Percentiles rank a stretch among this genome's conserved stretches.
Evolutionary conservation across 2,888 invertebrate species (phyloP).

Genomic region (Neuroscelio doddi): DNA sequence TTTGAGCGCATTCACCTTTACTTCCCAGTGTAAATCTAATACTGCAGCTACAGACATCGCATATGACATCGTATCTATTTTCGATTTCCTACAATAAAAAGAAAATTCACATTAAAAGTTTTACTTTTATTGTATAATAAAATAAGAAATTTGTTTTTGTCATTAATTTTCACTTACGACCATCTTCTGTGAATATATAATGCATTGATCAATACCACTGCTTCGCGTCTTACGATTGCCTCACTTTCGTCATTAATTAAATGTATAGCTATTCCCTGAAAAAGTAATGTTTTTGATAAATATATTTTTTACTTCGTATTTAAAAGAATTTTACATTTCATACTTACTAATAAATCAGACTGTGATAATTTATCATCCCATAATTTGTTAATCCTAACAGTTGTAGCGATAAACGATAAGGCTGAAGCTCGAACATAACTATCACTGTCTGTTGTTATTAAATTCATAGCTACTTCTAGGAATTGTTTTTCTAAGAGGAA

Average conservation of each 20-base stretch:
- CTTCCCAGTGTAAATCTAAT: slow-evolving; percentile 87
- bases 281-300: not conserved
- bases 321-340: too few species aligned
- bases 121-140: not conserved
- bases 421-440: slow-evolving; percentile 85
- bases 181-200: slow-evolving; percentile 80
- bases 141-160: too few species aligned
- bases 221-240: slow-evolving; percentile 84
- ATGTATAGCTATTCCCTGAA: slow-evolving; percentile 71
- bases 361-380: slow-evolving; percentile 79
- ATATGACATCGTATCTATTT: slow-evolving; percentile 76
- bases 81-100: slow-evolving; percentile 65
- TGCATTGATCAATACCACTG: slow-evolving; percentile 78
- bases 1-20: slow-evolving; percentile 80
- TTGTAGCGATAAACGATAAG: slow-evolving; percentile 80
- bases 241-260: slow-evolving; percentile 81
- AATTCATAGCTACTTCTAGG: slow-evolving; percentile 77
- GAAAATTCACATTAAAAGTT: too few species aligned
- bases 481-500: slow-evolving; percentile 79
- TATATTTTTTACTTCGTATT: not conserved
- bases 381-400: slow-evolving; percentile 77
- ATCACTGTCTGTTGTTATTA: slow-evolving; percentile 81
- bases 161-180: slow-evolving; percentile 62
- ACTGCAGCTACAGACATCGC: slow-evolving; percentile 80
- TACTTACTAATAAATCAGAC: slow-evolving; percentile 77